Conservation (phyloP, 1,140 invertebrate genomes). For the Elysia chlorotica region DNA sequence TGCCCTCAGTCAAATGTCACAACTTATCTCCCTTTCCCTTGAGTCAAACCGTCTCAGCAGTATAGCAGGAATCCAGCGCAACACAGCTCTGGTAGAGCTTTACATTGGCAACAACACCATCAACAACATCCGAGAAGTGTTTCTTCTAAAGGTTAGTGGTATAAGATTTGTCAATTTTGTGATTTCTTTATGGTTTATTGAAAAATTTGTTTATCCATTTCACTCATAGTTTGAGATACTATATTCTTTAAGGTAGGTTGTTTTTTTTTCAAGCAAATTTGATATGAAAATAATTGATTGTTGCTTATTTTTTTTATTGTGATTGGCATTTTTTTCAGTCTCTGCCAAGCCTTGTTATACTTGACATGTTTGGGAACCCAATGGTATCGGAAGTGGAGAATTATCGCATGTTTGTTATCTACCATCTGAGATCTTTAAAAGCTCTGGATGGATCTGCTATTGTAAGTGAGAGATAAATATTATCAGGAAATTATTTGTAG, state of each 20-base stretch:
- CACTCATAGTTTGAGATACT: no score
- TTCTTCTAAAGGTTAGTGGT: slow-evolving; percentile 61
- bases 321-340: slow-evolving; percentile 37
- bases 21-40: slow-evolving; percentile 54
- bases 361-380: slow-evolving; percentile 60
- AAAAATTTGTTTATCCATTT: no score
- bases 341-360: slow-evolving; percentile 53
- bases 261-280: background rate
- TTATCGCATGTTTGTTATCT: slow-evolving; percentile 61
- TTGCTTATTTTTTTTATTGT: background rate
- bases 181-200: no score
- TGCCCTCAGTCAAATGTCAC: slow-evolving; percentile 37
- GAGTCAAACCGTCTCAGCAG: slow-evolving; percentile 53
- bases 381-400: slow-evolving; percentile 55
- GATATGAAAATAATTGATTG: background rate
- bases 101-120: slow-evolving; percentile 61
- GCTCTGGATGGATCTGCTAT: slow-evolving; percentile 59
- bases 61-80: slow-evolving; percentile 46
- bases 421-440: slow-evolving; percentile 58
- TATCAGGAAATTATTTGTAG: no score
- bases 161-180: no score
- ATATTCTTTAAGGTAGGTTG: background rate
- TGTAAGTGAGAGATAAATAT: no score
- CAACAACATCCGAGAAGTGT: slow-evolving; percentile 55
- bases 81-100: slow-evolving; percentile 50